Percentiles rank a stretch among this genome's conserved stretches.
phyloP scores from a whole-genome alignment of 2,113 vertebrate genomes.

The Plestiodon gilberti region DNA sequence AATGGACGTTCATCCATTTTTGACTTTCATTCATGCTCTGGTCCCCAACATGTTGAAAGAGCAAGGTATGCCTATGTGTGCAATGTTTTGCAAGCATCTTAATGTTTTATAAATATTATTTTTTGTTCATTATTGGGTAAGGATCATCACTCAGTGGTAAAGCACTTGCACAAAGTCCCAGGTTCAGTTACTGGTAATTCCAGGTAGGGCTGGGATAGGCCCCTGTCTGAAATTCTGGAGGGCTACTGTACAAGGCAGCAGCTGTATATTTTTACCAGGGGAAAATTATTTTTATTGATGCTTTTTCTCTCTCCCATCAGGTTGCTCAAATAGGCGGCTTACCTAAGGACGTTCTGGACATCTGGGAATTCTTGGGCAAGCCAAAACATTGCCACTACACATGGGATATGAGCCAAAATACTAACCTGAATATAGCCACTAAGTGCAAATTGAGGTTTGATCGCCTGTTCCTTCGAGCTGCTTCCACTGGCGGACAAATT shows the following conservation, averaged over 20 bases:
- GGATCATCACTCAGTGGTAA: background rate
- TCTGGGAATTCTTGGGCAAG: constrained; percentile 90
- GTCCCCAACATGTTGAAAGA: too few relatives aligned
- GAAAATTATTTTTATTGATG: background rate
- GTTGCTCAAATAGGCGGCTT: constrained; percentile 84
- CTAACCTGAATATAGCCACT: constrained; percentile 77
- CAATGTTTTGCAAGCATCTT: too few relatives aligned
- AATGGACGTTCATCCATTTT: too few relatives aligned
- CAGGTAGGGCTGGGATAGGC: background rate
- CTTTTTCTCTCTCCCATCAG: constrained; percentile 71
- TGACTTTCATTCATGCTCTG: too few relatives aligned
- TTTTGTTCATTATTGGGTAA: too few relatives aligned
- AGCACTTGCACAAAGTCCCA: background rate
- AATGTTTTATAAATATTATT: too few relatives aligned
- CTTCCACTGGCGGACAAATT: constrained; percentile 65
- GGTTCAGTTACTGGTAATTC: background rate
- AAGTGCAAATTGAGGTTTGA: constrained; percentile 89
- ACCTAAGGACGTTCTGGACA: constrained; percentile 79
- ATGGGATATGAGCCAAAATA: constrained; percentile 92
- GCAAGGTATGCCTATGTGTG: too few relatives aligned
- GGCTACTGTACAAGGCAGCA: too few relatives aligned
- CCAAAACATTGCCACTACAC: constrained; percentile 92
- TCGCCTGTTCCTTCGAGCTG: constrained; percentile 83
- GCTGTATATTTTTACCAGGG: too few relatives aligned
- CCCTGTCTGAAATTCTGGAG: background rate